A percentile compares a stretch with the other conserved stretches of the same genome.
phyloP scores from a whole-genome alignment of 2,888 invertebrate genomes.

The Apodemia mormo region DNA sequence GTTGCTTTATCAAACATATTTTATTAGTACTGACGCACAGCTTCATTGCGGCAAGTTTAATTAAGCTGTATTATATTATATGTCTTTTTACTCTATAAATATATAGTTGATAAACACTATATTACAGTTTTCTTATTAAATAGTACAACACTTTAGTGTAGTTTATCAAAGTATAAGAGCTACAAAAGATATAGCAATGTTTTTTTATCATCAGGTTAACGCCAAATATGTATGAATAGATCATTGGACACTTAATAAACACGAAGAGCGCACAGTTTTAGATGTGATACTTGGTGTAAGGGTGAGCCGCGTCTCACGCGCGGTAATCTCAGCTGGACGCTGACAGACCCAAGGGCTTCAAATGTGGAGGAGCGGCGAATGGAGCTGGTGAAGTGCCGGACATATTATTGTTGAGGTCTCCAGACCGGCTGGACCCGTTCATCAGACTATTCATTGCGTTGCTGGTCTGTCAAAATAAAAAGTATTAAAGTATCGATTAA shows the following conservation, averaged over 20 bases:
- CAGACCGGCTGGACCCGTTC: slow-evolving; percentile 79
- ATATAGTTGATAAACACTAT: too few species aligned
- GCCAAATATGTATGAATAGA: neutral
- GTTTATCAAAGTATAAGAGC: slow-evolving; percentile 8
- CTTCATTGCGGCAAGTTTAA: too few species aligned
- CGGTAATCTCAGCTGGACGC: slow-evolving; percentile 85
- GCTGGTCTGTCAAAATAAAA: slow-evolving; percentile 59
- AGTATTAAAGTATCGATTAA: too few species aligned
- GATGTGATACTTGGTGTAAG: slow-evolving; percentile 70
- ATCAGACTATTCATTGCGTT: slow-evolving; percentile 73
- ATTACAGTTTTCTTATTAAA: too few species aligned
- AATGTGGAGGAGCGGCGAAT: slow-evolving; percentile 76
- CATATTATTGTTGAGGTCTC: slow-evolving; percentile 87
- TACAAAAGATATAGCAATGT: neutral
- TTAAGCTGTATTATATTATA: too few species aligned
- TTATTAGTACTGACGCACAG: too few species aligned
- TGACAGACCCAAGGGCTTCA: slow-evolving; percentile 82
- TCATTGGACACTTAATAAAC: slow-evolving; percentile 5
- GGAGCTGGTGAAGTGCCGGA: slow-evolving; percentile 76
- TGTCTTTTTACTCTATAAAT: too few species aligned
- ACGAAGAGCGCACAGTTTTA: slow-evolving; percentile 36
- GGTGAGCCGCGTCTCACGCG: slow-evolving; percentile 71
- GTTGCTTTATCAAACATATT: too few species aligned
- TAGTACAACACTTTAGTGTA: neutral
- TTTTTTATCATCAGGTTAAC: neutral